phyloP scores from a whole-genome alignment of 2,797 vertebrate species.

The Labroides dimidiatus region DNA sequence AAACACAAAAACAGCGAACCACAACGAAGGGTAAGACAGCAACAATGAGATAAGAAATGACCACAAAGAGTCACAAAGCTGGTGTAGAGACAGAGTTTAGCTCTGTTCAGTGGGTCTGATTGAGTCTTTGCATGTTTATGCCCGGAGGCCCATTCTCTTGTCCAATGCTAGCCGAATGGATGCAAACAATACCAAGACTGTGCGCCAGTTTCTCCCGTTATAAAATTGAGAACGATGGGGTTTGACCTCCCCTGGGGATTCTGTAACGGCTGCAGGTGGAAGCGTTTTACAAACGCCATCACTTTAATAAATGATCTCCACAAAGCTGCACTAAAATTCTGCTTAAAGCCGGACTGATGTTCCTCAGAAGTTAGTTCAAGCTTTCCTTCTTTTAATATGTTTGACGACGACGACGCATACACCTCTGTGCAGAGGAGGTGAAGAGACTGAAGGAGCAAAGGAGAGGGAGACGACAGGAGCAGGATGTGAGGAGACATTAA shows the following conservation, averaged over 20 bases:
- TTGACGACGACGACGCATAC: conserved; percentile 73
- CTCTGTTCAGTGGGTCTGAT: too few relatives aligned
- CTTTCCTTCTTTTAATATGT: conserved; percentile 46
- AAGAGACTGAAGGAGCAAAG: conserved; percentile 53
- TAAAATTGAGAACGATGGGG: conserved; percentile 10
- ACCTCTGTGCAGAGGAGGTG: conserved; percentile 54
- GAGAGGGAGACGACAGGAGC: conserved; percentile 65
- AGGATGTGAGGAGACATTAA: conserved; percentile 78
- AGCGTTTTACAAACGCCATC: conserved; percentile 47
- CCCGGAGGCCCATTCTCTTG: too few relatives aligned
- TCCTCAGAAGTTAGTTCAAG: conserved; percentile 76
- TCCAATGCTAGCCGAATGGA: neutral
- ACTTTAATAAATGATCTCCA: conserved; percentile 66
- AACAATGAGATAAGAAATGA: neutral
- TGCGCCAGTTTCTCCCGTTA: neutral
- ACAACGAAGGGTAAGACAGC: neutral
- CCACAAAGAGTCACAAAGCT: neutral
- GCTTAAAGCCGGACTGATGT: conserved; percentile 78
- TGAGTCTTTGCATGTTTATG: too few relatives aligned
- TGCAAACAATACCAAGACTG: neutral
- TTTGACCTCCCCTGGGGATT: conserved; percentile 32
- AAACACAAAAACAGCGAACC: neutral
- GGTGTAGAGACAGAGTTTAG: too few relatives aligned
- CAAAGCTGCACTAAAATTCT: conserved; percentile 53
- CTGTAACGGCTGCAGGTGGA: conserved; percentile 35